A percentile compares a stretch with the other conserved stretches of the same genome.
These are phyloP conservation scores for Hemibagrus guttatus DNA, from an alignment of 2,797 vertebrate species.

Conservation along the genomic window DNA sequence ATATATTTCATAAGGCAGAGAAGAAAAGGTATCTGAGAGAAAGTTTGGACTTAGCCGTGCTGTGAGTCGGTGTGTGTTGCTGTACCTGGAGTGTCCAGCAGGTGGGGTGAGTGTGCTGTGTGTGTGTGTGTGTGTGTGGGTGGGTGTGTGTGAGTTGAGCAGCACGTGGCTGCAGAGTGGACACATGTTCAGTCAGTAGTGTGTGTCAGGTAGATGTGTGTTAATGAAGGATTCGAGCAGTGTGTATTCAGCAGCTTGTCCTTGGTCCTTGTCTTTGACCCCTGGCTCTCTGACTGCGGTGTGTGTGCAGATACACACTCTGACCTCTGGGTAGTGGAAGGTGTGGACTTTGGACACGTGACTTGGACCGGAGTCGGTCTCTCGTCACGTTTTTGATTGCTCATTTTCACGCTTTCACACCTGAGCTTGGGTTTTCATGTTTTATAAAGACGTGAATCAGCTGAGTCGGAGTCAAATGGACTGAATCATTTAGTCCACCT, in stretches of 20 bases:
- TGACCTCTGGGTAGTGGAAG: background rate
- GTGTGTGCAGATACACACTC: background rate
- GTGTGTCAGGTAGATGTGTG: background rate
- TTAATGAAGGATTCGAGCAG: background rate
- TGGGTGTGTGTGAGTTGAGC: background rate
- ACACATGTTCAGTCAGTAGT: slow-evolving; percentile 13
- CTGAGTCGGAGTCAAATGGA: background rate
- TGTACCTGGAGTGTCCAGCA: slow-evolving; percentile 48
- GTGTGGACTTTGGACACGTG: background rate
- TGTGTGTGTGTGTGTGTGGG: background rate
- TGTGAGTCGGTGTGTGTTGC: background rate
- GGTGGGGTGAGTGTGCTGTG: slow-evolving; percentile 63
- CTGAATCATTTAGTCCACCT: background rate
- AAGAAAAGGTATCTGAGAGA: too few species aligned
- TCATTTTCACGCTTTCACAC: background rate
- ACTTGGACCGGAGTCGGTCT: background rate
- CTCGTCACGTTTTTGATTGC: background rate
- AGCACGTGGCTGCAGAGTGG: background rate
- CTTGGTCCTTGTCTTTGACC: slow-evolving; percentile 1
- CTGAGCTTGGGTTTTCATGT: background rate
- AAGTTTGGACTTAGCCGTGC: background rate
- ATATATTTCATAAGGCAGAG: background rate
- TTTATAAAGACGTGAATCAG: background rate
- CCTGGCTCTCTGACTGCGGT: background rate
- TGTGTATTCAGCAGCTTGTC: background rate